A percentile compares a stretch with the other conserved stretches of the same genome.
phyloP scores from a whole-genome alignment of 2,888 invertebrate genomes.

The Adelphocoris suturalis region DNA sequence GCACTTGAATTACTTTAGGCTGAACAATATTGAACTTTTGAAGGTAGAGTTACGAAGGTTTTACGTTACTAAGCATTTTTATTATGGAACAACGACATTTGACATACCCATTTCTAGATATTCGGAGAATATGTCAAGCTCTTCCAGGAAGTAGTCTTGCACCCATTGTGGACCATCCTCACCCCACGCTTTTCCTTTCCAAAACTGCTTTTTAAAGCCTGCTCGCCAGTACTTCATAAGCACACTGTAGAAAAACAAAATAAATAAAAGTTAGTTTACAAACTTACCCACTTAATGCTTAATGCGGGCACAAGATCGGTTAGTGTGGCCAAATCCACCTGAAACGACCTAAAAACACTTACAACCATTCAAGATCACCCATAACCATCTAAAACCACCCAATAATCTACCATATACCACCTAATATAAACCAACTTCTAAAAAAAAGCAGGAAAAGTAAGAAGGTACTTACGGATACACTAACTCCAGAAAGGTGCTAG shows the following conservation, averaged over 20 bases:
- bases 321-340: no score
- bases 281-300: neutral
- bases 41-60: neutral
- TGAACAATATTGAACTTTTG: no score
- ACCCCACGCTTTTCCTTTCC: constrained; percentile 55
- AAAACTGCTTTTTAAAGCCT: constrained; percentile 49
- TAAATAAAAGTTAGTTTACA: neutral
- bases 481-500: constrained; percentile 94
- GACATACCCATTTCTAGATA: constrained; percentile 96
- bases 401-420: no score
- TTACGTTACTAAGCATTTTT: neutral
- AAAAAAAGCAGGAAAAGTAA: no score
- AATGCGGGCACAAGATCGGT: no score
- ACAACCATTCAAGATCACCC: no score
- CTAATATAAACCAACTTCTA: no score
- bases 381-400: no score
- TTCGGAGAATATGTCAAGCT: constrained; percentile 88
- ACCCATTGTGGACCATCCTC: constrained; percentile 63
- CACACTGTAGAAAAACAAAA: neutral
- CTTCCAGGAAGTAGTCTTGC: constrained; percentile 62
- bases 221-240: constrained; percentile 57
- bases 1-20: no score
- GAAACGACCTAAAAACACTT: no score
- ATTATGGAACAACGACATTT: constrained; percentile 25
- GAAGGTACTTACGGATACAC: constrained; percentile 83